phyloP scores from a whole-genome alignment of 2,888 invertebrate genomes.

The Didymodactylos carnosus region DNA sequence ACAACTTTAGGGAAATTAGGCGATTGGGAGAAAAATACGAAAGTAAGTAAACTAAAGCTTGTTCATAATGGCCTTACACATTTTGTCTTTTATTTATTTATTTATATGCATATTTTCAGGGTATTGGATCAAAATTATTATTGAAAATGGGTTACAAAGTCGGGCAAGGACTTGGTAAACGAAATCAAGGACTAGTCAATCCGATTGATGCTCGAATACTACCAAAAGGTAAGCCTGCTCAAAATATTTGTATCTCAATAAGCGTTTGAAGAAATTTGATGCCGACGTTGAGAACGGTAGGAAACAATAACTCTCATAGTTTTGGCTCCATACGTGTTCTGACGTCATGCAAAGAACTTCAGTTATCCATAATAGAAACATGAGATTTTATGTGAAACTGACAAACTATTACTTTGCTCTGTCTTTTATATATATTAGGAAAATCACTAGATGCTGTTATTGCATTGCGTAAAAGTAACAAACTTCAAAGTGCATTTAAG shows the following conservation, averaged over 20 bases:
- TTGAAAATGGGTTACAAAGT: constrained; percentile 10
- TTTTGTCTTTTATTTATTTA: too few species aligned
- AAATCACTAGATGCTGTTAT: neutral
- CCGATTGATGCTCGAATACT: constrained; percentile 8
- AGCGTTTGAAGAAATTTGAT: neutral
- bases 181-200: constrained; percentile 1
- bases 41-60: neutral
- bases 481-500: neutral
- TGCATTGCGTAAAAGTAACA: neutral
- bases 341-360: too few species aligned
- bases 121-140: neutral
- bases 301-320: too few species aligned
- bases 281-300: too few species aligned
- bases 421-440: neutral
- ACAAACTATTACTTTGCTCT: neutral
- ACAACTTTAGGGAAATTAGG: neutral
- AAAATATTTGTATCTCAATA: too few species aligned
- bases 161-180: constrained; percentile 2
- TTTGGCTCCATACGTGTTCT: too few species aligned
- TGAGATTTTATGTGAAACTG: too few species aligned
- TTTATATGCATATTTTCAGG: too few species aligned
- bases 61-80: neutral
- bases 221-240: constrained; percentile 1
- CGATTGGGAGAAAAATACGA: neutral
- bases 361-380: too few species aligned